These are phyloP conservation scores for Trachurus trachurus DNA, from an alignment of 2,797 vertebrate genomes.

Conservation along the genomic window DNA sequence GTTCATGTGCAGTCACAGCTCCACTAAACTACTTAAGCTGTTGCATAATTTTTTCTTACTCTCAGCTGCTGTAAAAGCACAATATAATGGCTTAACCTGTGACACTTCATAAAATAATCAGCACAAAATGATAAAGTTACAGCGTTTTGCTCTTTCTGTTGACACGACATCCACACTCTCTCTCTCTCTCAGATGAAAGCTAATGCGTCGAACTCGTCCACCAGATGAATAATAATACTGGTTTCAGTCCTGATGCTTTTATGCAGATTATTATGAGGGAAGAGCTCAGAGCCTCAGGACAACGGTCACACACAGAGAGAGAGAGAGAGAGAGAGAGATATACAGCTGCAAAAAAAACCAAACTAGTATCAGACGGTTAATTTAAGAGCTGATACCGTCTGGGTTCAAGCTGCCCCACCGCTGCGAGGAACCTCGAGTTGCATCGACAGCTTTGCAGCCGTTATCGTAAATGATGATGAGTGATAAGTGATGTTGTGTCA, in stretches of 20 bases:
- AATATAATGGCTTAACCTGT: not conserved
- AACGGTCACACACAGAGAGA: not conserved
- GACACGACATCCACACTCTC: not conserved
- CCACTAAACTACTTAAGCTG: not conserved
- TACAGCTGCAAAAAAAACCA: constrained; percentile 9
- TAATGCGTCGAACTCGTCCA: constrained; percentile 38
- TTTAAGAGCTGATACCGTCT: constrained; percentile 16
- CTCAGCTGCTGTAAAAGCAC: not conserved
- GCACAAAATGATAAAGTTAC: not conserved
- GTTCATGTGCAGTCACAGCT: not conserved
- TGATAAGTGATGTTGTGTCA: not conserved
- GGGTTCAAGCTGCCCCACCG: not conserved
- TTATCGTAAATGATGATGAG: constrained; percentile 4
- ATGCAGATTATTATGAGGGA: constrained; percentile 49
- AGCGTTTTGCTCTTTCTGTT: not conserved
- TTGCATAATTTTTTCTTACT: not conserved
- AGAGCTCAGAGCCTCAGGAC: constrained; percentile 12
- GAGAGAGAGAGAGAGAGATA: not conserved
- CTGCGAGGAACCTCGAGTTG: not conserved
- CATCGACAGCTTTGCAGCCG: not conserved
- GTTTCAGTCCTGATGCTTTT: constrained; percentile 48
- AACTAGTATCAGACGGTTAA: constrained; percentile 32
- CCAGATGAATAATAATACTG: constrained; percentile 10
- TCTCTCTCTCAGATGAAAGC: constrained; percentile 24
- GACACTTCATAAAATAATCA: not conserved